Base-by-base conservation (phyloP, 2,888 invertebrate species). In the Leptinotarsa rubiginosa region DNA sequence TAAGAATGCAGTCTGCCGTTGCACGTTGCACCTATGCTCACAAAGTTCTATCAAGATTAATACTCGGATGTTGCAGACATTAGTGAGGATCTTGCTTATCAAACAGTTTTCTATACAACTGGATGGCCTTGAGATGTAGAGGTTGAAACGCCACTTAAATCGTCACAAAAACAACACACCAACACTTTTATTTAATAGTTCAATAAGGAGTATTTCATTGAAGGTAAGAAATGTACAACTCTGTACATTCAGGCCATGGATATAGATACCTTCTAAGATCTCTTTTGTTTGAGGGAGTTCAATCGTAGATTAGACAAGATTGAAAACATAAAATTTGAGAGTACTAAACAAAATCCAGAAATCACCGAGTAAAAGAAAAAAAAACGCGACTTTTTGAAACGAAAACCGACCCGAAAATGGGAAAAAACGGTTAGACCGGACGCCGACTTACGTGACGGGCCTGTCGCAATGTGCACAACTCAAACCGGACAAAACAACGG, bases 401-500 rank as follows among this genome's bases (percentile, higher is more conserved):
- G 54, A n/a, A 69, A 64, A 65, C n/a, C 31, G 56, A 68, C 52
- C 64, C 62, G 72, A 22, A 41, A 59, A 64, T 54, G 16, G 18
- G 65, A 65, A 71, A 20, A 76, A 62, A 65, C 73, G 69, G 73
- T 78, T 74, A 70, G 59, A 72, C 69, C 70, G 64, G 73, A 73
- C 75, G 75, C 64, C 31, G 64, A 64, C 47, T 31, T 47, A 64
- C 22, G 52, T 18, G 50, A 67, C 67, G 47, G 16, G 47, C 25
- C 68, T 41, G 59, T 41, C 69, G 66, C 67, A 70, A 73, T 49
- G 67, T 62, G 12, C 65, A 65, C 76, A 73, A 72, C 54, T 65
- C 76, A 72, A 70, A 76, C 74, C 72, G 67, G 67, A 66, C 72
- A 75, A 68, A 71, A 56, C 56, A 69, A 71, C 75, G 75, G 77